Base-by-base conservation (phyloP, 1,140 invertebrate species). In the Colletes gigas region DNA sequence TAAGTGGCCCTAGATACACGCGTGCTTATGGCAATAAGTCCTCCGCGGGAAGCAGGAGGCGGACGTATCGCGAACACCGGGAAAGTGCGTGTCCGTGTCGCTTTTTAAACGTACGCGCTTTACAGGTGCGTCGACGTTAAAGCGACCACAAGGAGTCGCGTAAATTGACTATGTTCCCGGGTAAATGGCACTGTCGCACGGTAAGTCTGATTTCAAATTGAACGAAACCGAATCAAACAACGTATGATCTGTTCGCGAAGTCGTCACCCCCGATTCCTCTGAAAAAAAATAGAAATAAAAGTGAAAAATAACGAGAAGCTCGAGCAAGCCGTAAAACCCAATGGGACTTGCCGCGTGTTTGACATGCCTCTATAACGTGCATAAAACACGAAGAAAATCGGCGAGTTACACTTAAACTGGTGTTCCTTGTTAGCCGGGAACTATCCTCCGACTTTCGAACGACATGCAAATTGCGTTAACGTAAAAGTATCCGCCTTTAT, bases 1-100 rank as follows among this genome's bases (percentile, higher is more conserved):
- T 81, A 85, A 84, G 60, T 60, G 67, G 57, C 67, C 70, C 82
- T 78, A 85, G 78, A 84, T 21, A 57, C 74, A 78, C 83, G 68
- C 66, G 60, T 39, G 81, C 83, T 75, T 55, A 60, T 59, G 19
- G 83, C 77, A 59, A 81, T 84, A 85, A 81, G 71, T 52, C 55
- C 14, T 57, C 60, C 57, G 21, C 50, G 12, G 7, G 71, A 75
- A 57, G 7, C 65, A n/a, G 14, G 66, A 50, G 39, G 67, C 55
- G 67, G 41, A 67, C 17, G 57, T 70, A 66, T 57, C 39, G 50
- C 52, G 72, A 30, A 69, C 17, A 47, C 21, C 50, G 44, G 55
- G 75, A 78, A 78, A 78, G 75, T 78, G 75, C 67, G 59, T 60
- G 67, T 70, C 21, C 67, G 54, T 52, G 54, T 70, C 75, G 50